Base-by-base conservation (phyloP, 2,113 vertebrate genomes). In the Phaethornis superciliosus region DNA sequence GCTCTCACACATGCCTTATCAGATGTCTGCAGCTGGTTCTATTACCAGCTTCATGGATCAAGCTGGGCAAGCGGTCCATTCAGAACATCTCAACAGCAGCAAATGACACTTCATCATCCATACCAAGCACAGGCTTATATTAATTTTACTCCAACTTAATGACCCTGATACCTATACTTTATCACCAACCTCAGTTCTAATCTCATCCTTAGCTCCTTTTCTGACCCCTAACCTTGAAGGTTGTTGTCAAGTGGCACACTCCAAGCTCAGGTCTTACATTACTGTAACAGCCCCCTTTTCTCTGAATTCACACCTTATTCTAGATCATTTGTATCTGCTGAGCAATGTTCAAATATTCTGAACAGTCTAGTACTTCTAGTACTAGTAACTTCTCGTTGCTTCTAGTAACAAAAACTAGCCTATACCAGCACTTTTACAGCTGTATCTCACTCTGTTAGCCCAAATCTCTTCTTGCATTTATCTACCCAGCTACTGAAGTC, bases 41-140 rank as follows among this genome's bases (percentile, higher is more conserved):
- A 3, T 8, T 64, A 33, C 23, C 23, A 68, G 47, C 33, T 55
- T 13, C 22, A 27, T 16, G 0, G 1, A 11, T 12, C 44, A 64
- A 23, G 23, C 35, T 17, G 28, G 35, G 52, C 69, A 58, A 37
- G 37, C 37, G 54, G 59, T n/a, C 37, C 10, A 2, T 33, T 37
- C 37, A 37, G 70, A 32, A 55, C 23, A 10, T 10, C 59, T 54
- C 75, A 69, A 17, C 62, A 63, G 49, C 15, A 81, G 49, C 12
- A 42, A 52, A 0, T 18, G 58, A 58, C 24, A 14, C 40, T 33
- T 67, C 80, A 49, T 7, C 37, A 59, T 5, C 65, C 49, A 46
- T 19, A 55, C 7, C 21, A 64, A 69, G 37, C 46, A 46, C 2
- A 59, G 22, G 28, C 32, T 22, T 62, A 44, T 42, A 24, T 12